phyloP scores from a whole-genome alignment of 2,113 vertebrate genomes.

The Camelus bactrianus region DNA sequence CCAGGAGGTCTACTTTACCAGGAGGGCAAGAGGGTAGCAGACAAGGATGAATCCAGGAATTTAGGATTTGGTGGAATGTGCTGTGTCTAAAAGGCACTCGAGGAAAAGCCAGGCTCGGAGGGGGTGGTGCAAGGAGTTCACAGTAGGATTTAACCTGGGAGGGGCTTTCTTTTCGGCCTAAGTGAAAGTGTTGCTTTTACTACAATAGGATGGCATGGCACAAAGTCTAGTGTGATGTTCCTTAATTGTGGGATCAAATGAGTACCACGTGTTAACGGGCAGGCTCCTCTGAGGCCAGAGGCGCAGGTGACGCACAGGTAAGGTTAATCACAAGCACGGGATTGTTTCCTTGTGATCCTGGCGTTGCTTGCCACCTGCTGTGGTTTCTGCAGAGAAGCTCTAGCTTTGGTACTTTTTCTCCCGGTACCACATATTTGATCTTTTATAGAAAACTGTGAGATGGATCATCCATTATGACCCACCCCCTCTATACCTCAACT shows the following conservation, averaged over 20 bases:
- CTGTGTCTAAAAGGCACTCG: neutral
- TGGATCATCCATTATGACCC: neutral
- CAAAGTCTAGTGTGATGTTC: neutral
- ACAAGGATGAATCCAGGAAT: neutral
- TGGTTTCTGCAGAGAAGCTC: neutral
- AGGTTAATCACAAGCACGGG: neutral
- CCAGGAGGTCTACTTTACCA: neutral
- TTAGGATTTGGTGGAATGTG: neutral
- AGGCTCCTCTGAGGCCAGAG: neutral
- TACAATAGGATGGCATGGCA: slow-evolving; percentile 39
- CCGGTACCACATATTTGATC: neutral
- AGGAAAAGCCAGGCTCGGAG: neutral
- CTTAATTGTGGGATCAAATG: slow-evolving; percentile 51
- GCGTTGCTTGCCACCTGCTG: neutral
- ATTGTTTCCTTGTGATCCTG: neutral
- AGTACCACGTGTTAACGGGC: neutral
- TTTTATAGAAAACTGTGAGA: slow-evolving; percentile 1
- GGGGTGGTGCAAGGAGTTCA: neutral
- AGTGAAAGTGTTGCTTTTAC: neutral
- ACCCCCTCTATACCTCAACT: neutral
- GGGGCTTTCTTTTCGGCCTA: neutral
- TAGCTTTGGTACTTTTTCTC: neutral
- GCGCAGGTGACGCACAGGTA: neutral
- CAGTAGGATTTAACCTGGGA: neutral
- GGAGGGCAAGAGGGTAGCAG: neutral